Conservation (phyloP, 2,888 invertebrate genomes). For the Selenia dentaria region DNA sequence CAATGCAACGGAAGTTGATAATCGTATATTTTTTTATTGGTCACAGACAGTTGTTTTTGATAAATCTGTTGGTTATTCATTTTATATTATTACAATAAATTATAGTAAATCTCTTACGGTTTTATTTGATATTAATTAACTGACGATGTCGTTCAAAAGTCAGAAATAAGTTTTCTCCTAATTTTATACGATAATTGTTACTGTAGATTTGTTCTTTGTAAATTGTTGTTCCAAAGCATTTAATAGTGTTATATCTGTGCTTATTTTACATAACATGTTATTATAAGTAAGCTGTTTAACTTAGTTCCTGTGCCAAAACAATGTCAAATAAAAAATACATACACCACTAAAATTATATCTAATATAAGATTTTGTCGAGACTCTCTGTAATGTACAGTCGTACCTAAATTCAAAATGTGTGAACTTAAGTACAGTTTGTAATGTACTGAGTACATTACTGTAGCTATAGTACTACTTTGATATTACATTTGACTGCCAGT, state of each 20-base stretch:
- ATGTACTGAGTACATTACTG: constrained; percentile 1
- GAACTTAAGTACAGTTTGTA: no score
- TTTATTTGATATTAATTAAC: no score
- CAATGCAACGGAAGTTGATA: no score
- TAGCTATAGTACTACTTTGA: constrained; percentile 27
- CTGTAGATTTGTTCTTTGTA: constrained; percentile 8
- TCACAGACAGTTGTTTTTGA: constrained; percentile 27
- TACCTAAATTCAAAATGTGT: neutral
- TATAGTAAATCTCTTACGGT: no score
- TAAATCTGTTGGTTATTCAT: constrained; percentile 14
- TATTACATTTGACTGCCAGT: constrained; percentile 51
- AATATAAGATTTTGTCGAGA: constrained; percentile 12
- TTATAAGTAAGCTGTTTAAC: neutral
- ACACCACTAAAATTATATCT: no score
- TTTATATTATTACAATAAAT: constrained; percentile 19
- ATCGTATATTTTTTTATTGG: constrained; percentile 19
- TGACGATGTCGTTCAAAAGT: no score
- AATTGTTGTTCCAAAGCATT: constrained; percentile 63
- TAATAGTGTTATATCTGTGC: constrained; percentile 34
- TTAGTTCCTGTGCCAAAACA: constrained; percentile 7
- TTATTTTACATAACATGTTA: neutral
- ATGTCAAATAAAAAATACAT: constrained; percentile 1
- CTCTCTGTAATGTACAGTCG: constrained; percentile 44
- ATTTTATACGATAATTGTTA: constrained; percentile 12
- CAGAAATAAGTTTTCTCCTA: constrained; percentile 5